Conservation (phyloP, 2,888 invertebrate genomes). For the Enchytraeus crypticus region DNA sequence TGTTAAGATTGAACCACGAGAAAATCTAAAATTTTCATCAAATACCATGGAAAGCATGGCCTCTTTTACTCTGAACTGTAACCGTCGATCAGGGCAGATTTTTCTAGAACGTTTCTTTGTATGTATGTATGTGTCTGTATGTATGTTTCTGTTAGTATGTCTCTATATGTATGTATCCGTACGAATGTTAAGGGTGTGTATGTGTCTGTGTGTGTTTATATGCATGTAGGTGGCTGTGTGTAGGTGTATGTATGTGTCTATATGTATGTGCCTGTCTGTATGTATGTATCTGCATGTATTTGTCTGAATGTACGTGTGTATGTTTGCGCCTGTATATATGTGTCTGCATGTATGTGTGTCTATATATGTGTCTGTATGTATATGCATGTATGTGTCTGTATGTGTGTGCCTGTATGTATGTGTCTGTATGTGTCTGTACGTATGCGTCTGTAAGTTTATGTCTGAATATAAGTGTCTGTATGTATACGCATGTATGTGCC, state of each 20-base stretch:
- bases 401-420: slow-evolving; percentile 8
- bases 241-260: neutral
- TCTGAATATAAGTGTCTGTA: neutral
- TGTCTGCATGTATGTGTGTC: too few species aligned
- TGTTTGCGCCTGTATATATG: too few species aligned
- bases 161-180: neutral
- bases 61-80: too few species aligned
- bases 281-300: slow-evolving; percentile 3
- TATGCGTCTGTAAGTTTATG: neutral
- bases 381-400: slow-evolving; percentile 7
- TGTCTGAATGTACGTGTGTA: slow-evolving; percentile 4
- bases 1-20: too few species aligned
- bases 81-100: too few species aligned
- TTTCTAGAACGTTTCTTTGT: too few species aligned
- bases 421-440: neutral
- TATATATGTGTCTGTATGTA: too few species aligned
- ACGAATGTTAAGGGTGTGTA: neutral
- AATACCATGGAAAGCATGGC: too few species aligned
- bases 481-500: neutral
- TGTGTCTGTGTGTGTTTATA: neutral
- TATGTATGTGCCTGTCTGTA: neutral
- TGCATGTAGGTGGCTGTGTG: neutral
- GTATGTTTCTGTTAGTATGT: too few species aligned
- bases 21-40: too few species aligned
- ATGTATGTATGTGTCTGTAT: too few species aligned